These are phyloP conservation scores for Whitmania pigra DNA, from an alignment of 1,140 invertebrate genomes.

Conservation along the genomic window DNA sequence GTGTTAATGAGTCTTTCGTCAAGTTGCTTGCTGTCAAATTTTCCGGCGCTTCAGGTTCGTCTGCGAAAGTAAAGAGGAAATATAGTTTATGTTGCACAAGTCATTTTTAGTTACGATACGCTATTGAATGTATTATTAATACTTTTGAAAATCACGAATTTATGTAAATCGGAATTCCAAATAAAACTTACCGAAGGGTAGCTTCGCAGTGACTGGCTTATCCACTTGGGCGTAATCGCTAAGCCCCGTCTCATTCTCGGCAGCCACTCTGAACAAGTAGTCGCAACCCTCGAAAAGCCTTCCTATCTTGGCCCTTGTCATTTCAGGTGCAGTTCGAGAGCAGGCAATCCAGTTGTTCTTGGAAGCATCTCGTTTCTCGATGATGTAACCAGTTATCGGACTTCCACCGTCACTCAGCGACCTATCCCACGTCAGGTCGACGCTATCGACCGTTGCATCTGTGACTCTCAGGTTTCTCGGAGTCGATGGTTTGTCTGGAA, in stretches of 20 bases:
- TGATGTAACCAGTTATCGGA: slow-evolving; percentile 61
- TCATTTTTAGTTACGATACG: neutral
- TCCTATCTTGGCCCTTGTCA: slow-evolving; percentile 48
- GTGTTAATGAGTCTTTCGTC: slow-evolving; percentile 76
- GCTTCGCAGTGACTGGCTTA: slow-evolving; percentile 37
- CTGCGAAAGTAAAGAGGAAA: slow-evolving; percentile 32
- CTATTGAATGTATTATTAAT: neutral
- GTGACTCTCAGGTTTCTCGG: slow-evolving; percentile 46
- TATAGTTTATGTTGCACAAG: neutral
- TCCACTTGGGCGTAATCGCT: slow-evolving; percentile 68
- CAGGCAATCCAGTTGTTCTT: slow-evolving; percentile 23
- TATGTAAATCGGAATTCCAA: neutral
- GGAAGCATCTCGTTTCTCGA: slow-evolving; percentile 76
- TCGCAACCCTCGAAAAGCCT: slow-evolving; percentile 81
- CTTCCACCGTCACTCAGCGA: slow-evolving; percentile 34
- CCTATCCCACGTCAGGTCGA: slow-evolving; percentile 53
- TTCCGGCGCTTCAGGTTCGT: slow-evolving; percentile 81
- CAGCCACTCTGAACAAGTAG: slow-evolving; percentile 80
- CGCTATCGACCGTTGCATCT: slow-evolving; percentile 56
- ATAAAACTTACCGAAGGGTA: slow-evolving; percentile 34
- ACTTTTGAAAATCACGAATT: neutral
- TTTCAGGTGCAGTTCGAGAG: slow-evolving; percentile 9
- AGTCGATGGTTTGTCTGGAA: slow-evolving; percentile 23
- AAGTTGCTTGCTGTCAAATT: slow-evolving; percentile 78
- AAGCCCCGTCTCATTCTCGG: slow-evolving; percentile 81